Evolutionary conservation across 2,113 vertebrate genomes (phyloP).

Genomic region (Falcunculus frontatus): DNA sequence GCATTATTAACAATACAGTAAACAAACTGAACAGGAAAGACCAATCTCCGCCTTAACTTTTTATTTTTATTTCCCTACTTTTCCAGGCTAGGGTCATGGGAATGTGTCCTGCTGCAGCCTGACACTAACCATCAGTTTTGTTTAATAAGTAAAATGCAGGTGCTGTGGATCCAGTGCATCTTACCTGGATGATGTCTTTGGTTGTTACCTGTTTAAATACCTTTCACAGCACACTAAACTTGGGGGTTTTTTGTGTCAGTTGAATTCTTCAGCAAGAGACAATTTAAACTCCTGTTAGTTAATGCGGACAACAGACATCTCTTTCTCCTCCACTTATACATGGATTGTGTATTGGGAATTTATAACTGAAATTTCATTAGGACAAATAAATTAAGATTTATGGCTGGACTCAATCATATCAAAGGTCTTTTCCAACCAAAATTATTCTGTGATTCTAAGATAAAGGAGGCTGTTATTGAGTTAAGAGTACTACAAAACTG

Average conservation of each 20-base stretch:
- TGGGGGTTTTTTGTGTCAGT: neutral
- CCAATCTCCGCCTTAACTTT: neutral
- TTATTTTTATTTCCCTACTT: neutral
- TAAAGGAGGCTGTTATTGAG: neutral
- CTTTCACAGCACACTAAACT: neutral
- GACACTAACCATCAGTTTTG: neutral
- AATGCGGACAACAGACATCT: neutral
- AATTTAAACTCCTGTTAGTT: neutral
- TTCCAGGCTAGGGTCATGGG: neutral
- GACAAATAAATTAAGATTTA: neutral
- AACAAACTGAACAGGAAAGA: neutral
- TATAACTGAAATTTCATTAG: neutral
- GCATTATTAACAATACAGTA: neutral
- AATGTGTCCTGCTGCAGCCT: neutral
- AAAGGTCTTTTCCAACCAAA: neutral
- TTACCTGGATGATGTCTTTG: neutral
- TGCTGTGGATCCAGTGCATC: neutral
- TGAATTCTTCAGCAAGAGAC: neutral
- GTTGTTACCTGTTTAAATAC: neutral
- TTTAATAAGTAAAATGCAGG: neutral
- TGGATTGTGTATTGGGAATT: neutral
- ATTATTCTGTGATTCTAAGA: neutral
- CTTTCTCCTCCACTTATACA: neutral
- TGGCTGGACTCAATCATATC: rapidly evolving
- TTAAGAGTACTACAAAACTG: neutral